Evolutionary conservation across 2,113 vertebrate genomes (phyloP), one percentile per base, ranked within the genome.

Genomic region (Apus apus): DNA sequence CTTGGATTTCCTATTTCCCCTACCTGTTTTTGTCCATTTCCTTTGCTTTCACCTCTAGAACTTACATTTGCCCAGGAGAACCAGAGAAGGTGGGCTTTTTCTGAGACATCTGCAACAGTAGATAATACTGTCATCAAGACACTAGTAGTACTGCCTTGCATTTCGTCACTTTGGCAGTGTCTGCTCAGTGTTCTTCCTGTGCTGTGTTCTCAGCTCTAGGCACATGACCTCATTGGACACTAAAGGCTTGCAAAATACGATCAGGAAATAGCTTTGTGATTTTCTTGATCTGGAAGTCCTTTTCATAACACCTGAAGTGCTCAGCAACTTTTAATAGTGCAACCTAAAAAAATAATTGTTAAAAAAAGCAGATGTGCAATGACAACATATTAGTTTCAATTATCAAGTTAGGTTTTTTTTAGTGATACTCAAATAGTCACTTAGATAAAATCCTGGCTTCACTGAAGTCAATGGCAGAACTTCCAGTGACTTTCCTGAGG

Each of bases 101-200:
- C 65, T 32, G 58, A 85, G 70, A 67, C 93, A 87, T 90, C 66
- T 90, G 73, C 38, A 54, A 26, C 45, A 67, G 27, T 9, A 96
- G 94, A 94, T 96, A 97, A 92, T 71, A 74, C 70, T 94, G 94
- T 96, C 96, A 92, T 81, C 77, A 30, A 20, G 86, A 46, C 90
- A 73, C 86, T 77, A 23, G 53, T 34, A 34, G 66, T 46, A 16
- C 13, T 94, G 73, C 90, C 43, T 38, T 82, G 70, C 61, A 40
- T 92, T 94, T 96, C 93, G 51, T 86, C 92, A 82, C 92, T 74
- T 64, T 9, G 76, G 53, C 65, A 34, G 56, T 29, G 61, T 58
- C 90, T 96, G 94, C 21, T 94, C 86, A 82, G 1, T 79, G 83
- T 93, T 82, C 66, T 11, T 64, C 88, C 73, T 22, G 70, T 9